Base-by-base conservation (phyloP, 2,797 vertebrate genomes). In the Enoplosus armatus region DNA sequence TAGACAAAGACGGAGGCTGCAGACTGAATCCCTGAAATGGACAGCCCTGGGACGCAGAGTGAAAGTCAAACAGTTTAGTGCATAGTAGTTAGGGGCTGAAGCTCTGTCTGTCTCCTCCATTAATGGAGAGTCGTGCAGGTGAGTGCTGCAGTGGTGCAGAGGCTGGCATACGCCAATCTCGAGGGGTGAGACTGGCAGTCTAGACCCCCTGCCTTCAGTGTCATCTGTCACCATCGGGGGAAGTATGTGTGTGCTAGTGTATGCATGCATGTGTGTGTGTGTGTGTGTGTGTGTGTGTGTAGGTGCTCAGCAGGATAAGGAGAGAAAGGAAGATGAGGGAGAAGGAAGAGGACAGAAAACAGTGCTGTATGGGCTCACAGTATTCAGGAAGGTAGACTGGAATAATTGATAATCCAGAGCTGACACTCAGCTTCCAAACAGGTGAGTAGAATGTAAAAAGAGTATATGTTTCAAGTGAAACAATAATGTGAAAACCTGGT, bases 11-110 rank as follows among this genome's bases (percentile, higher is more conserved):
- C 58, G 22, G 75, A 83, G 55, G 72, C 89, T 84, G 75, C 84
- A 33, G 63, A 75, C 63, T 89, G 88, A 88, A 81, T 89, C 85
- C 65, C 78, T 79, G 68, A 85, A 87, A 90, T 53, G 79, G 88
- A 88, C 87, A 89, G 87, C 72, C 60, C 67, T 79, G 77, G 80
- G 78, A 85, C 18, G 41, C 76, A 5, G 73, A 72, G 73, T 66
- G 88, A 89, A 91, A 90, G 85, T 90, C 88, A 87, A 89, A 86
- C 80, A 84, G 86, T 85, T 87, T 80, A 79, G 86, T 16, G 79
- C 70, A 75, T 59, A 71, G 84, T 65, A 69, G 77, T 88, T 83
- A 70, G 63, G 43, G 60, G 58, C 58, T 68, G 61, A 41, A 79
- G 62, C 51, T 64, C 45, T 43, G 79, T 81, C 83, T 80, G 64